phyloP scores from a whole-genome alignment of 2,113 vertebrate species.

The Delphinus delphis region DNA sequence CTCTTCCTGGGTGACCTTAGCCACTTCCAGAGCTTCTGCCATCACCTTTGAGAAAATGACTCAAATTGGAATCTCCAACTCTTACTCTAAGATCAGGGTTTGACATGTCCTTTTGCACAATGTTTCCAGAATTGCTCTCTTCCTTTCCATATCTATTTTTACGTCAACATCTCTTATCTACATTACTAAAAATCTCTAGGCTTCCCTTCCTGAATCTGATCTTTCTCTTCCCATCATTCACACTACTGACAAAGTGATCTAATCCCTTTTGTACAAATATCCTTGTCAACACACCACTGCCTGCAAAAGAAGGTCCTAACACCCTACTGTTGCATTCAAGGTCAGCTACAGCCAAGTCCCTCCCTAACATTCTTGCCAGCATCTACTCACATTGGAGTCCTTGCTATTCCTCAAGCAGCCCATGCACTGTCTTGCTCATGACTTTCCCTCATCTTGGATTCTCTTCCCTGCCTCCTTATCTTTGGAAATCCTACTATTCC shows the following conservation, averaged over 20 bases:
- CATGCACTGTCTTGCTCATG: neutral
- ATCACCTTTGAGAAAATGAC: neutral
- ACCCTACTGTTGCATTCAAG: neutral
- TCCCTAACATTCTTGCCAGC: neutral
- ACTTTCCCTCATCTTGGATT: neutral
- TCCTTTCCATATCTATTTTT: neutral
- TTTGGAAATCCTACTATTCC: neutral
- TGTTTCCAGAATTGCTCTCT: neutral
- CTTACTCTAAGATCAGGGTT: neutral
- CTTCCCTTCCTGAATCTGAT: neutral
- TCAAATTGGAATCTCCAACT: neutral
- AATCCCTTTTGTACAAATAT: neutral
- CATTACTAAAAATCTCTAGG: neutral
- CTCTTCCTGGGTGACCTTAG: neutral
- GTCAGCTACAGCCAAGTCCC: neutral
- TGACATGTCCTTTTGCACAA: neutral
- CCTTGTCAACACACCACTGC: neutral
- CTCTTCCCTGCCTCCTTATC: neutral
- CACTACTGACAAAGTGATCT: neutral
- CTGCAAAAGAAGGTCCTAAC: neutral
- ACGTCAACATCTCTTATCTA: neutral
- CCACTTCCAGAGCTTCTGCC: neutral
- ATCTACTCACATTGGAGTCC: neutral
- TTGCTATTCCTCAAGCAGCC: neutral
- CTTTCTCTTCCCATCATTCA: neutral